Percentiles rank a stretch among this genome's conserved stretches.
Evolutionary conservation across 2,113 vertebrate species (phyloP).

Genomic region (Psilopogon haemacephalus): DNA sequence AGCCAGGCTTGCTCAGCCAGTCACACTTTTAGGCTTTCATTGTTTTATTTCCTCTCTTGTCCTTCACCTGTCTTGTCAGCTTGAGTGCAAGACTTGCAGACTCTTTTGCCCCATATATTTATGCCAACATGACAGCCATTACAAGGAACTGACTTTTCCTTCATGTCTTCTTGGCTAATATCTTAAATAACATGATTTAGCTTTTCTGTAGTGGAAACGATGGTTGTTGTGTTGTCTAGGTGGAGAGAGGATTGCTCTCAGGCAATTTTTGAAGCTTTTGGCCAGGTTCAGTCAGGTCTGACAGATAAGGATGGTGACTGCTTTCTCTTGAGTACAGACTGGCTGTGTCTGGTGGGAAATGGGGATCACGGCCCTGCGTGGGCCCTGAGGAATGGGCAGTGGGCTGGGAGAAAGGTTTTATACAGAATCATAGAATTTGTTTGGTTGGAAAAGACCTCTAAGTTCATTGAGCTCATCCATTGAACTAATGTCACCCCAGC

Average conservation of each 20-base stretch:
- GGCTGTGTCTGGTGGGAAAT: too few relatives aligned
- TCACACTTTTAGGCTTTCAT: rapidly evolving
- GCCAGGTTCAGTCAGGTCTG: not conserved
- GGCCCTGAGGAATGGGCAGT: too few relatives aligned
- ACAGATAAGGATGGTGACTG: rapidly evolving
- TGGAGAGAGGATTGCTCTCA: not conserved
- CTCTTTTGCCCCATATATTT: rapidly evolving
- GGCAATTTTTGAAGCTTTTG: not conserved
- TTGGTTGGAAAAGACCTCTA: too few relatives aligned
- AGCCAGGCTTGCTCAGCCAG: not conserved
- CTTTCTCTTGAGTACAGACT: not conserved
- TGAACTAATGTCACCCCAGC: too few relatives aligned
- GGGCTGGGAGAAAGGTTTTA: too few relatives aligned
- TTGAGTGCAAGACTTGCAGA: not conserved
- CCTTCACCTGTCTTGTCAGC: not conserved
- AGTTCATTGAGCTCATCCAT: too few relatives aligned
- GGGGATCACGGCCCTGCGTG: too few relatives aligned
- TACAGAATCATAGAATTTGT: too few relatives aligned
- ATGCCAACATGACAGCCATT: too few relatives aligned
- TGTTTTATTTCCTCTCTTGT: not conserved
- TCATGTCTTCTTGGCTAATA: not conserved
- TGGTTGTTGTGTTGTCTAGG: rapidly evolving
- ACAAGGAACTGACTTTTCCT: not conserved
- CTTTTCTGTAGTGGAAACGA: not conserved
- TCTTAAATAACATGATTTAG: not conserved